Percentiles rank a stretch among this genome's conserved stretches.
Conservation (phyloP, 2,113 vertebrate genomes). For the Nothocercus nigrocapillus region DNA sequence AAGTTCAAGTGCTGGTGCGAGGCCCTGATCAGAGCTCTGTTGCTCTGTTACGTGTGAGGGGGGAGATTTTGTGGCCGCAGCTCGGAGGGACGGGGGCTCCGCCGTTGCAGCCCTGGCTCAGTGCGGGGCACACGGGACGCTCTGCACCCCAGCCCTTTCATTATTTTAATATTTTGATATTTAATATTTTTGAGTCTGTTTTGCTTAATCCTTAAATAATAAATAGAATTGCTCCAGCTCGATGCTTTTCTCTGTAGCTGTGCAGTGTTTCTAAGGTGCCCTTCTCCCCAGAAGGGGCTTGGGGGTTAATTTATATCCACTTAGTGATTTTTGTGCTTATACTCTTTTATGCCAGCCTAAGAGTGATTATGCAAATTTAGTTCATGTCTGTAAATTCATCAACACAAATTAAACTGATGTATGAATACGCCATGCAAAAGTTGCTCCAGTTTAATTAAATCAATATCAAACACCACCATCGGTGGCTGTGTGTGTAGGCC, state of each 20-base stretch:
- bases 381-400: conserved; percentile 67
- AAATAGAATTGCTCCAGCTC: not conserved
- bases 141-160: not conserved
- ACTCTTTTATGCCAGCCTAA: not conserved
- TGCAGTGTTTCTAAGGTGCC: not conserved
- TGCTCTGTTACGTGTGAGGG: not conserved
- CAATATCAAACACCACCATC: not conserved
- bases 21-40: not conserved
- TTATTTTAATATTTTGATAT: no score
- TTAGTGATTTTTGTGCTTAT: conserved; percentile 23
- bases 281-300: not conserved
- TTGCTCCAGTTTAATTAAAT: conserved; percentile 23
- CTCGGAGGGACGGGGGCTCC: fast-evolving
- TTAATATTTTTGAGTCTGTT: not conserved
- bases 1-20: not conserved
- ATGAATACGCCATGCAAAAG: not conserved
- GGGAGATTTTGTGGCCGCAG: not conserved
- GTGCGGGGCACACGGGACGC: fast-evolving
- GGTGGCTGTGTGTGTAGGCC: not conserved
- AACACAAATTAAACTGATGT: conserved; percentile 32
- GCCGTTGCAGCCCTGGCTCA: fast-evolving
- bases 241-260: not conserved
- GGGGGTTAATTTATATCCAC: conserved; percentile 52
- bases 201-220: conserved; percentile 17
- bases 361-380: conserved; percentile 53